phyloP scores from a whole-genome alignment of 2,797 vertebrate genomes.

The Pantherophis alleghaniensis region DNA sequence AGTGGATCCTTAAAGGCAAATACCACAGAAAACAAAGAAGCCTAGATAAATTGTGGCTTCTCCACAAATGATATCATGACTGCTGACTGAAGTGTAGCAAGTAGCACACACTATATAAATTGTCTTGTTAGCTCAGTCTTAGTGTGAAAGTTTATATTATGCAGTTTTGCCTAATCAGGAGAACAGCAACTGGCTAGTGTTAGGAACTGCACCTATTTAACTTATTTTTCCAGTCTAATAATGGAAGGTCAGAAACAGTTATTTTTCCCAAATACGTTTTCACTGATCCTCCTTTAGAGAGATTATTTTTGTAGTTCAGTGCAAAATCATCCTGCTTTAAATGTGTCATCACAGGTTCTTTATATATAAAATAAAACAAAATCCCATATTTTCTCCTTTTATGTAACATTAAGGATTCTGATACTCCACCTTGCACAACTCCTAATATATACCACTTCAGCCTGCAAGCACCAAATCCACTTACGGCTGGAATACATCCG shows the following conservation, averaged over 20 bases:
- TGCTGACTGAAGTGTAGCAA: background rate
- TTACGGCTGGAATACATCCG: slow-evolving; percentile 78
- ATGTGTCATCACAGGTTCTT: slow-evolving; percentile 42
- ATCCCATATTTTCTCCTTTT: slow-evolving; percentile 56
- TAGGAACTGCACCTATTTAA: background rate
- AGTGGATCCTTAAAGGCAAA: background rate
- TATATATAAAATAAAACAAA: slow-evolving; percentile 31
- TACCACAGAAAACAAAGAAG: background rate
- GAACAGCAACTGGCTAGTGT: background rate
- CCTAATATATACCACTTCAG: slow-evolving; percentile 82
- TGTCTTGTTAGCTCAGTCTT: background rate
- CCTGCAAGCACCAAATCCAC: slow-evolving; percentile 78
- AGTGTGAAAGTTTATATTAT: background rate
- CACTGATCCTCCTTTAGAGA: background rate
- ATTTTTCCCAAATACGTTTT: background rate
- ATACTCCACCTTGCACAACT: slow-evolving; percentile 83
- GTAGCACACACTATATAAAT: background rate
- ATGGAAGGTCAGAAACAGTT: background rate
- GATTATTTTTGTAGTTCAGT: background rate
- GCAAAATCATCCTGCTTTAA: background rate
- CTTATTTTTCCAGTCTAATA: background rate
- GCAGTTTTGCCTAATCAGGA: background rate
- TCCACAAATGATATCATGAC: background rate
- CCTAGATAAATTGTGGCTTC: background rate
- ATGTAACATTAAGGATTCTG: slow-evolving; percentile 85